These are phyloP conservation scores for Megaptera novaeangliae DNA, from an alignment of 2,113 vertebrate genomes.

Conservation along the genomic window DNA sequence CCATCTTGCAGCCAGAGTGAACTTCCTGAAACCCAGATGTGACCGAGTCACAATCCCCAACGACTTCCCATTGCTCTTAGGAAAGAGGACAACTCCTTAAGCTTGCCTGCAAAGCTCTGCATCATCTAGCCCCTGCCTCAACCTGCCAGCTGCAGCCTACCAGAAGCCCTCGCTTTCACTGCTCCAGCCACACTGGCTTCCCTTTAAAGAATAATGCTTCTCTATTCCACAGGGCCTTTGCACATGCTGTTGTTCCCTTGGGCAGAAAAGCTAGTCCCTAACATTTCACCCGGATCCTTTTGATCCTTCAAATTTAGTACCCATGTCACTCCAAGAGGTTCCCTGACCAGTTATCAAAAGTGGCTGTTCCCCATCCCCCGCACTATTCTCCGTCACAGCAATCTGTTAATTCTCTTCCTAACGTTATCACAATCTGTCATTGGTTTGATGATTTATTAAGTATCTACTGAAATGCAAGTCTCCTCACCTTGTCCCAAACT, in stretches of 20 bases:
- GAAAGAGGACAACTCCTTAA: background rate
- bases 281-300: background rate
- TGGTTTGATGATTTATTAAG: background rate
- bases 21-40: background rate
- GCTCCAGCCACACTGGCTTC: background rate
- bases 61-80: background rate
- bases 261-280: background rate
- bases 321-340: background rate
- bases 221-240: background rate
- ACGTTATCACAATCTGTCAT: background rate
- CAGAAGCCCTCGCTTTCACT: background rate
- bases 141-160: background rate
- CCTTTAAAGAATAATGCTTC: background rate
- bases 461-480: background rate
- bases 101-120: background rate
- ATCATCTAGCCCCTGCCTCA: background rate
- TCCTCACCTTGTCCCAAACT: background rate
- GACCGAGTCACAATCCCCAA: background rate
- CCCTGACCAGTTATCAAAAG: background rate
- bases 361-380: background rate
- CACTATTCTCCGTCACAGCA: background rate
- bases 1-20: background rate
- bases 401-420: background rate
- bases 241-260: background rate
- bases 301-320: background rate